Evolutionary conservation across 2,888 invertebrate species (phyloP), one percentile per base, ranked within the genome.

Genomic region (Odontocolon sp.): DNA sequence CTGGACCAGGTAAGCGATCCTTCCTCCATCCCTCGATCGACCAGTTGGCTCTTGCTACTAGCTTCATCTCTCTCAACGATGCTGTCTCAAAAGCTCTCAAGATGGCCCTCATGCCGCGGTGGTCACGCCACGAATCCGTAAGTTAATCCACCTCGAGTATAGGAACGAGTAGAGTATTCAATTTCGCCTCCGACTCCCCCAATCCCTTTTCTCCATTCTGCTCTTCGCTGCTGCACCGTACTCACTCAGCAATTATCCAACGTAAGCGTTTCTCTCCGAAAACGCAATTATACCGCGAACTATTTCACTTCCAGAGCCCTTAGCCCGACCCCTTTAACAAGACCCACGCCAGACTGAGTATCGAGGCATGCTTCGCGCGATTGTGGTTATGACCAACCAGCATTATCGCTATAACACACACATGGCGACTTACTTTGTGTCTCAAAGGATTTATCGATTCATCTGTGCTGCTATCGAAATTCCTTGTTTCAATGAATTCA

Each of bases 131-230:
- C 54, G 66, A 82, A 67, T 78, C 75, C 57, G 42, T 78, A 81
- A 82, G 78, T 82, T 76, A 79, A 81, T 81, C 75, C 75, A 63
- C 50, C 61, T 26, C 31, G 31, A 52, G 47, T 56, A 54, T 54
- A 57, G 63, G 38, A 54, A n/a, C n/a, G n/a, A 50, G 11, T 38
- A 47, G 33, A 31, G 47, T 70, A 73, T 82, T 75, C 61, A 80
- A 75, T 79, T 81, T 77, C 74, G 50, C 54, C 21, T 8, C 31
- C 23, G 52, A 61, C 57, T 14, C 4, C 50, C 28, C 36, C 40
- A 68, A 52, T 64, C 52, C 36, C 63, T 72, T 36, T 57, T 33
- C 50, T 57, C 50, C 56, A 23, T 68, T 50, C 38, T 59, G 66
- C 18, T 63, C 47, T 4, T 18, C 31, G 11, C 52, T 50, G n/a